These are phyloP conservation scores for Argopecten irradians DNA, from an alignment of 1,140 invertebrate genomes.

Conservation along the genomic window DNA sequence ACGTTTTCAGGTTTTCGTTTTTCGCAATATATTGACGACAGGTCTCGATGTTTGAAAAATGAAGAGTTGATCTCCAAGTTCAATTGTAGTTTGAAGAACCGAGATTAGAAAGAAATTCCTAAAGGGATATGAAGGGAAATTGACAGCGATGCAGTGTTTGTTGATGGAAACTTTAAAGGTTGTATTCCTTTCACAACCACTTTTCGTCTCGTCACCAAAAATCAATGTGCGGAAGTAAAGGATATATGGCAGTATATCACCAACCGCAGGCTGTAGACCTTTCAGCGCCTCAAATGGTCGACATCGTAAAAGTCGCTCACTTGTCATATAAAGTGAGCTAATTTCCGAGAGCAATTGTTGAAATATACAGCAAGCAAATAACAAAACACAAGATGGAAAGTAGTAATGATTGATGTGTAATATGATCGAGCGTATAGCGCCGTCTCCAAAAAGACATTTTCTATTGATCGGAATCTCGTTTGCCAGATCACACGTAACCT, in stretches of 20 bases:
- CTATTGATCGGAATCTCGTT: neutral
- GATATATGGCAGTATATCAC: neutral
- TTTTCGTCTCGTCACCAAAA: neutral
- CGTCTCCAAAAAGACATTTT: neutral
- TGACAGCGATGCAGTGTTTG: neutral
- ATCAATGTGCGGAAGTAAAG: neutral
- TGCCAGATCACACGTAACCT: neutral
- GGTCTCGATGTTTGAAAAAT: neutral
- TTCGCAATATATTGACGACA: neutral
- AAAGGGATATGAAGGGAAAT: neutral
- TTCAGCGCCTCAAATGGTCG: neutral
- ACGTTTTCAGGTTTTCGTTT: neutral
- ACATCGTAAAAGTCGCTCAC: neutral
- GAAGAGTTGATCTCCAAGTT: neutral
- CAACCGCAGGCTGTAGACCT: neutral
- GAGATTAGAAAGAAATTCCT: neutral
- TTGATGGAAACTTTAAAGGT: neutral
- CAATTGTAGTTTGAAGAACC: neutral
- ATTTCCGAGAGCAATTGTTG: neutral
- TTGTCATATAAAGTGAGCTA: neutral
- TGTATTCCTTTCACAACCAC: neutral
- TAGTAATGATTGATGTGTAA: neutral
- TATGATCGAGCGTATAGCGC: neutral
- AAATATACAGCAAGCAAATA: neutral
- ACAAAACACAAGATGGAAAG: conserved; percentile 3